These are phyloP conservation scores for Vicugna pacos DNA, from an alignment of 2,113 vertebrate species.

Conservation along the genomic window DNA sequence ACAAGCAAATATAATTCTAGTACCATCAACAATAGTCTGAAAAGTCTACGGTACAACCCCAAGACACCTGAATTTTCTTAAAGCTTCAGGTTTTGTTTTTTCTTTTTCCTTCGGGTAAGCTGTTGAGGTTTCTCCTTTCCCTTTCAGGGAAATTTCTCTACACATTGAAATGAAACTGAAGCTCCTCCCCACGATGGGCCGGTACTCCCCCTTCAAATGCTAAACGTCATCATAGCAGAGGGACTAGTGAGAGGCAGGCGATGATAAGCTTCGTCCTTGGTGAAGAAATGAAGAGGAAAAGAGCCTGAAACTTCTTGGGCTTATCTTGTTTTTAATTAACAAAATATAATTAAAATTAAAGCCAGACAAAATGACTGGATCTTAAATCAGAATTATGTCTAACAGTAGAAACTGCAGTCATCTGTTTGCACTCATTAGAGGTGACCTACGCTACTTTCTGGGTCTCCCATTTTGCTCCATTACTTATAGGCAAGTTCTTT, in stretches of 20 bases:
- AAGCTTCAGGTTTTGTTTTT: neutral
- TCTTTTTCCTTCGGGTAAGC: neutral
- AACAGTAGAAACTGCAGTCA: conserved; percentile 10
- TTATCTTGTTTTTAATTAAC: conserved; percentile 77
- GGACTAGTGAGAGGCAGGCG: neutral
- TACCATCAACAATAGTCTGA: neutral
- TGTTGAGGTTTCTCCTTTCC: conserved; percentile 19
- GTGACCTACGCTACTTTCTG: conserved; percentile 33
- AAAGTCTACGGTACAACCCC: neutral
- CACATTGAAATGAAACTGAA: conserved; percentile 53
- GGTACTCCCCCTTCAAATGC: conserved; percentile 18
- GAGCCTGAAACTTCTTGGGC: conserved; percentile 61
- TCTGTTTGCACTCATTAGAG: conserved; percentile 56
- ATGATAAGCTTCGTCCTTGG: neutral
- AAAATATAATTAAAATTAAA: conserved; percentile 81
- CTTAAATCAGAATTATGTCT: conserved; percentile 78
- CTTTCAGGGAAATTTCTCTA: conserved; percentile 43
- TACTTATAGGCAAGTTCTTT: conserved; percentile 32
- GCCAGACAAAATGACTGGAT: conserved; percentile 76
- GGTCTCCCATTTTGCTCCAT: conserved; percentile 50
- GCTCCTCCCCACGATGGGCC: conserved; percentile 63
- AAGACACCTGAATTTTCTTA: conserved; percentile 9
- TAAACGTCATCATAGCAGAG: conserved; percentile 34
- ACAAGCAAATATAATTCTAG: neutral
- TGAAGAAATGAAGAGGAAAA: conserved; percentile 60